phyloP scores from a whole-genome alignment of 92 coral and sea anemone genomes.

The Palythoa heliodiscus region DNA sequence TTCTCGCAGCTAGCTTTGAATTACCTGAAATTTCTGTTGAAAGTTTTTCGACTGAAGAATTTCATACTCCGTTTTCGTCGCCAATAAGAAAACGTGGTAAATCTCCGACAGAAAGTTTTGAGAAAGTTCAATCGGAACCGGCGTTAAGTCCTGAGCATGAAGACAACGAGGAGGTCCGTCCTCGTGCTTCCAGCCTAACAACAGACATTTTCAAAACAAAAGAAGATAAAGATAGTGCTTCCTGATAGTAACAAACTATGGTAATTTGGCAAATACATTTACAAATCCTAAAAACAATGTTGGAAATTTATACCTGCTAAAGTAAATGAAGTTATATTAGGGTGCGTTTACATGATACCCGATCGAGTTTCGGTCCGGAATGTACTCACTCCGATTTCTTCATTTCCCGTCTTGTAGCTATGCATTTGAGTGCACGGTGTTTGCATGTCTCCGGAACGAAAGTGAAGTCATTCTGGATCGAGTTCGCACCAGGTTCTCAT shows the following conservation, averaged over 20 bases:
- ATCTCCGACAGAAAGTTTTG: slow-evolving; percentile 21
- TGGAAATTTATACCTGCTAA: background rate
- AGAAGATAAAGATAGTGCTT: slow-evolving; percentile 11
- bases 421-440: too few species aligned
- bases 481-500: too few species aligned
- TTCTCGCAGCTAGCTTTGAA: background rate
- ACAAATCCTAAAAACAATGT: background rate
- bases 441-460: too few species aligned
- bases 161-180: slow-evolving; percentile 1
- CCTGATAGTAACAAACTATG: background rate
- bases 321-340: too few species aligned
- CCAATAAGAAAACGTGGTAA: slow-evolving; percentile 6
- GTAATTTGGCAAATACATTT: background rate
- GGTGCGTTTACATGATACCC: too few species aligned
- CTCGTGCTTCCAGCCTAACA: slow-evolving; percentile 40
- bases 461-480: too few species aligned
- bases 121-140: slow-evolving; percentile 74
- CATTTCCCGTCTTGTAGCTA: too few species aligned
- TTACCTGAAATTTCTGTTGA: slow-evolving; percentile 26
- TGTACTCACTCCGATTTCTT: too few species aligned
- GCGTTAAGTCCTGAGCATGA: slow-evolving; percentile 46
- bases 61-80: slow-evolving; percentile 32
- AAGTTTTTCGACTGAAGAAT: slow-evolving; percentile 29
- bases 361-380: too few species aligned
- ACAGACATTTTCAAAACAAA: slow-evolving; percentile 36